Evolutionary conservation across 2,888 invertebrate genomes (phyloP).

Genomic region (Meteorus colon): DNA sequence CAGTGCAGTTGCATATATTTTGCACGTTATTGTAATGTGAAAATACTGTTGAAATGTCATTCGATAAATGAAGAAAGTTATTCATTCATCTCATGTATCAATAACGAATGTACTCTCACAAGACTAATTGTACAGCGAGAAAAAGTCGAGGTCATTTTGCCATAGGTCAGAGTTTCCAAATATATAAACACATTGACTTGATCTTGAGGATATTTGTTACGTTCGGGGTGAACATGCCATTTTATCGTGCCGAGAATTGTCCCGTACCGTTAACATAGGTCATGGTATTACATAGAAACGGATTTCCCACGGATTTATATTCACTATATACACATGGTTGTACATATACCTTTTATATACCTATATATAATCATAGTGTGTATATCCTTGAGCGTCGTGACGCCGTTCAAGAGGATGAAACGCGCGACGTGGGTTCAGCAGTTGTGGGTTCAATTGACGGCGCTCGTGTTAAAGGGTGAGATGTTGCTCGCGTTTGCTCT

Average conservation of each 20-base stretch:
- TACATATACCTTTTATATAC: not conserved
- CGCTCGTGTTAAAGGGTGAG: slow-evolving; percentile 49
- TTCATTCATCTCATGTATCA: too few relatives aligned
- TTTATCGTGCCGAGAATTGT: slow-evolving; percentile 56
- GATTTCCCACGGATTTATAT: slow-evolving; percentile 47
- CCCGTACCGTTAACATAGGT: slow-evolving; percentile 56
- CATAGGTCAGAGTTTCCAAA: slow-evolving; percentile 29
- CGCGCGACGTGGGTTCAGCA: slow-evolving; percentile 37
- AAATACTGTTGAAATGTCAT: too few relatives aligned
- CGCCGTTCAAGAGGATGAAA: slow-evolving; percentile 40
- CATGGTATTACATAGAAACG: slow-evolving; percentile 56
- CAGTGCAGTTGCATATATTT: too few relatives aligned
- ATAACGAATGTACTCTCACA: too few relatives aligned
- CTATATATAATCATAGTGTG: not conserved
- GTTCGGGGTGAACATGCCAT: slow-evolving; percentile 61
- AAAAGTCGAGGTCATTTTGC: slow-evolving; percentile 35
- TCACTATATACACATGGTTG: not conserved
- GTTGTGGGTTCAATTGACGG: slow-evolving; percentile 32
- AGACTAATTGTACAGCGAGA: not conserved
- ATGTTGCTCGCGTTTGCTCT: slow-evolving; percentile 58
- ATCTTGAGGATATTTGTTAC: slow-evolving; percentile 56
- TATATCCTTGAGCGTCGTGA: not conserved
- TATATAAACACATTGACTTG: slow-evolving; percentile 32
- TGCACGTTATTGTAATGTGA: too few relatives aligned
- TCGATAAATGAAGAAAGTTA: too few relatives aligned